Conservation (phyloP, 2,888 invertebrate genomes). For the Rotaria macrura region DNA sequence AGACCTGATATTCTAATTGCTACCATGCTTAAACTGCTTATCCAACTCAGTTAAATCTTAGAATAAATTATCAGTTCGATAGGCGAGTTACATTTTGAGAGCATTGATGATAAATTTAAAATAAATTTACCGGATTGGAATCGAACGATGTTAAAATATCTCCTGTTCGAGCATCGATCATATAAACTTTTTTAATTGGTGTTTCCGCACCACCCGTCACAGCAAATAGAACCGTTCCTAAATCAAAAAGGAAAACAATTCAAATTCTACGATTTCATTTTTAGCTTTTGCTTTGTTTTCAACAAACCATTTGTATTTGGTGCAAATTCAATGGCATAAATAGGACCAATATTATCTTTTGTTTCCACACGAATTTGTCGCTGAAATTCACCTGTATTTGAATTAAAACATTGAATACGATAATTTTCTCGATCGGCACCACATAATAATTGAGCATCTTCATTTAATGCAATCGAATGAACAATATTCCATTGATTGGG, state of each 20-base stretch:
- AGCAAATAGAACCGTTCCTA: constrained; percentile 23
- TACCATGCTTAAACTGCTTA: no score
- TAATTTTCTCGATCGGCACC: constrained; percentile 90
- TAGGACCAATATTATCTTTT: constrained; percentile 25
- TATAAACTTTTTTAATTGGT: constrained; percentile 25
- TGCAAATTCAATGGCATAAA: constrained; percentile 32
- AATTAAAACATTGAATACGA: constrained; percentile 71
- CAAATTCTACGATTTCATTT: neutral
- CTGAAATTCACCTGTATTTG: constrained; percentile 13
- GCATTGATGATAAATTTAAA: no score
- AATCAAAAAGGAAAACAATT: neutral
- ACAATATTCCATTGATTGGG: constrained; percentile 58
- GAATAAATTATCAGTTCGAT: no score
- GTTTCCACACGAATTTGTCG: constrained; percentile 18
- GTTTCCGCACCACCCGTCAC: constrained; percentile 17
- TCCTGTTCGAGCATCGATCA: constrained; percentile 23
- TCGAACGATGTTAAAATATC: constrained; percentile 28
- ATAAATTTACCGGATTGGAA: constrained; percentile 18
- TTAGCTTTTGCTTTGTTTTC: neutral
- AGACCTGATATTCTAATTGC: no score
- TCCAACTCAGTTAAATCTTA: no score
- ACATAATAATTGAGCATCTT: constrained; percentile 74
- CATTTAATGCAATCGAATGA: constrained; percentile 75
- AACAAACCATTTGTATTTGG: constrained; percentile 17
- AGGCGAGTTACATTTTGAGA: no score